phyloP scores from a whole-genome alignment of 2,888 invertebrate genomes.

The Philereme transversata region DNA sequence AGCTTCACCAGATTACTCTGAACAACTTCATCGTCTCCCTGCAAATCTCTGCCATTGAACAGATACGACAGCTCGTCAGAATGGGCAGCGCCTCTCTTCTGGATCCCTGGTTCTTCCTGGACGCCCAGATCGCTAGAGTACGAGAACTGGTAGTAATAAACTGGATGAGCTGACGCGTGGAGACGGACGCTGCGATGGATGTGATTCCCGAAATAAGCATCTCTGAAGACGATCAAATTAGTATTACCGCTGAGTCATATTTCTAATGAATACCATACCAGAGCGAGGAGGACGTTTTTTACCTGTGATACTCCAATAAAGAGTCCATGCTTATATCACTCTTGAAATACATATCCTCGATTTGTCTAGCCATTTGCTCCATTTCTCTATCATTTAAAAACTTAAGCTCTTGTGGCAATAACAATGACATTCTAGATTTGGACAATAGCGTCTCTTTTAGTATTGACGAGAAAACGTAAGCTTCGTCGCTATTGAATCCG shows the following conservation, averaged over 20 bases:
- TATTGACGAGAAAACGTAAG: constrained; percentile 63
- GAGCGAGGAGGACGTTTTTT: background rate
- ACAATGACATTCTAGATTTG: constrained; percentile 44
- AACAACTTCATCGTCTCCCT: constrained; percentile 58
- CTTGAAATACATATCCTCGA: constrained; percentile 65
- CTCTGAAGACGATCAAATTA: constrained; percentile 49
- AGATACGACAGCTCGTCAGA: constrained; percentile 72
- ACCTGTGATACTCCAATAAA: constrained; percentile 68
- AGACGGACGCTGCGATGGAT: constrained; percentile 62
- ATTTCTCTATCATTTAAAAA: constrained; percentile 57
- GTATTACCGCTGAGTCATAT: background rate
- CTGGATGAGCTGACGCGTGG: constrained; percentile 54
- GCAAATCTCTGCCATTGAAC: constrained; percentile 53
- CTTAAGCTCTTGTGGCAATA: constrained; percentile 66
- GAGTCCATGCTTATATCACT: constrained; percentile 53
- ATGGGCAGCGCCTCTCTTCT: constrained; percentile 69
- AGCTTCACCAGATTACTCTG: constrained; percentile 56
- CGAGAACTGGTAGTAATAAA: constrained; percentile 72
- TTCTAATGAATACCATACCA: background rate
- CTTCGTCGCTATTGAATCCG: constrained; percentile 71
- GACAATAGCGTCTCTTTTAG: constrained; percentile 52
- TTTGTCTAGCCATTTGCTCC: constrained; percentile 49
- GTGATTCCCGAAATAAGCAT: constrained; percentile 69
- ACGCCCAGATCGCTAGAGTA: constrained; percentile 59
- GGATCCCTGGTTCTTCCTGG: constrained; percentile 51